Evolutionary conservation across 2,888 invertebrate species (phyloP).

Genomic region (Cenopis cana): DNA sequence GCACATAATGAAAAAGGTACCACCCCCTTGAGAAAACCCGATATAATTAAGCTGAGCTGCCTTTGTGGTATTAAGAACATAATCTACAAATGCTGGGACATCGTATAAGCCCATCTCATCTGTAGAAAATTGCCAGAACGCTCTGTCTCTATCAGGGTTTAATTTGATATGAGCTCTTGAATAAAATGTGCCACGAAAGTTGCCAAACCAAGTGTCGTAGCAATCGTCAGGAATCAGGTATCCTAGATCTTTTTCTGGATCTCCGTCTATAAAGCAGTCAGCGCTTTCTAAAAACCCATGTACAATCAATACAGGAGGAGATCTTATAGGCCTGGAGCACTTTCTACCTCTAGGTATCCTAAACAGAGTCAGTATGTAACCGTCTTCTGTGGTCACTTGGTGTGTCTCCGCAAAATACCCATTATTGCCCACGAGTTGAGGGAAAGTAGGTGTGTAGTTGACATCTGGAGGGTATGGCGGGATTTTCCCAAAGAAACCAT

Average conservation of each 20-base stretch:
- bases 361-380: slow-evolving; percentile 41
- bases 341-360: slow-evolving; percentile 21
- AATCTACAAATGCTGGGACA: slow-evolving; percentile 77
- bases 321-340: slow-evolving; percentile 1
- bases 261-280: slow-evolving; percentile 28
- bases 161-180: slow-evolving; percentile 77
- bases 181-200: slow-evolving; percentile 62
- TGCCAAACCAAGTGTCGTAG: slow-evolving; percentile 53
- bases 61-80: slow-evolving; percentile 11
- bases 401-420: slow-evolving; percentile 38
- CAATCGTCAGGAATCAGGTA: slow-evolving; percentile 57
- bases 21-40: slow-evolving; percentile 34
- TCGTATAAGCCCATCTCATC: slow-evolving; percentile 88
- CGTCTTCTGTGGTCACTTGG: slow-evolving; percentile 34
- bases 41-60: slow-evolving; percentile 17
- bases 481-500: slow-evolving; percentile 3
- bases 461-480: slow-evolving; percentile 19
- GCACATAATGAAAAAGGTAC: slow-evolving; percentile 71
- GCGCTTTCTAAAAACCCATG: slow-evolving; percentile 38
- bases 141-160: slow-evolving; percentile 61
- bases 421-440: slow-evolving; percentile 8
- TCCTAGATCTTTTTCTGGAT: slow-evolving; percentile 49
- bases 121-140: slow-evolving; percentile 82
- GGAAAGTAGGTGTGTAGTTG: slow-evolving; percentile 28
- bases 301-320: slow-evolving; percentile 27